A percentile compares a stretch with the other conserved stretches of the same genome.
phyloP scores from a whole-genome alignment of 35 echinoderm and acorn worm species.

The Nesometra sesokonis region DNA sequence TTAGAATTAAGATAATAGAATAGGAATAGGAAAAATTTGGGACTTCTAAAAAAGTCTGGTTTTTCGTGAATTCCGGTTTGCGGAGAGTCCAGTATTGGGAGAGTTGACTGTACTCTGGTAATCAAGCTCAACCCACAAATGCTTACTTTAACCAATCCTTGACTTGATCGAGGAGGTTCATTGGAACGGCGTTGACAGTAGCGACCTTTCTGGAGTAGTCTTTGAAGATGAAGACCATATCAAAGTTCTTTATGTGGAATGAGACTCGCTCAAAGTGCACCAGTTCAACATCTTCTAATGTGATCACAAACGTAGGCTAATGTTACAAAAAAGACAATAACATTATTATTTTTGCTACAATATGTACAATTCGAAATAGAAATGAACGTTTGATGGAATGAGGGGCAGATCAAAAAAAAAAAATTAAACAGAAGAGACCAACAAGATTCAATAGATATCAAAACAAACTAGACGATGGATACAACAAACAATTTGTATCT shows the following conservation, averaged over 20 bases:
- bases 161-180: conserved; percentile 83
- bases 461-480: no score
- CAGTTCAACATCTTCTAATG: conserved; percentile 66
- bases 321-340: neutral
- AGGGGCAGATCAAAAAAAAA: no score
- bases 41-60: no score
- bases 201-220: conserved; percentile 74
- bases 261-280: conserved; percentile 92
- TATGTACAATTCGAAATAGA: no score
- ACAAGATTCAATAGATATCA: no score
- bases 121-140: neutral
- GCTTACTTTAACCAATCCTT: conserved; percentile 98
- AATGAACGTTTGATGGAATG: no score
- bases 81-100: no score
- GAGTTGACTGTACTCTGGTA: no score
- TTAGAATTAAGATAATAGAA: no score
- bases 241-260: conserved; percentile 95
- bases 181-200: conserved; percentile 83
- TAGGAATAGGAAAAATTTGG: no score
- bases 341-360: neutral
- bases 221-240: conserved; percentile 96
- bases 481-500: no score
- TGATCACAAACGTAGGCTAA: conserved; percentile 76
- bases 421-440: neutral
- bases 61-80: no score